Percentiles rank a stretch among this genome's conserved stretches.
These are phyloP conservation scores for Florisuga fusca DNA, from an alignment of 2,797 vertebrate genomes.

Conservation along the genomic window DNA sequence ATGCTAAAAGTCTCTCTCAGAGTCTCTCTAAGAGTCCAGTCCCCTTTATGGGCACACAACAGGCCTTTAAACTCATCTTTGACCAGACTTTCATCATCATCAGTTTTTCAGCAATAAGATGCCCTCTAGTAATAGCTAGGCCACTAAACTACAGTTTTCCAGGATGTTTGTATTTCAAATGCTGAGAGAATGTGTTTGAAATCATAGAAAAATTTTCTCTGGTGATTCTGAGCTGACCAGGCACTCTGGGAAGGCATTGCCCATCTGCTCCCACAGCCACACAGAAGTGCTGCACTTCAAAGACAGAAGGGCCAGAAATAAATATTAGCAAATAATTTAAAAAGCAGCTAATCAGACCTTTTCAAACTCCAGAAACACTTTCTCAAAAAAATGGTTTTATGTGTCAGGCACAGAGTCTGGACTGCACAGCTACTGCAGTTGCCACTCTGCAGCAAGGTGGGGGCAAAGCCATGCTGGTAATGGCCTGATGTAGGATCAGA, in stretches of 20 bases:
- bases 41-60: background rate
- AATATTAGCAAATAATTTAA: background rate
- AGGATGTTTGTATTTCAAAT: background rate
- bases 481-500: fast-evolving
- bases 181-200: background rate
- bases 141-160: background rate
- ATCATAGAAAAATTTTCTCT: background rate
- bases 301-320: background rate
- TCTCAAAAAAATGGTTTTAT: conserved; percentile 47
- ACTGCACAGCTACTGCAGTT: background rate
- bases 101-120: background rate
- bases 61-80: background rate
- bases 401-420: background rate
- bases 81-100: background rate
- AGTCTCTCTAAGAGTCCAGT: background rate
- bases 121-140: background rate
- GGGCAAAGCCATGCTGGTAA: background rate
- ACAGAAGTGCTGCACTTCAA: background rate
- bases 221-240: background rate
- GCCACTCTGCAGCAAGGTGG: background rate
- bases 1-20: background rate
- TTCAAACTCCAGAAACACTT: conserved; percentile 46
- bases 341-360: background rate
- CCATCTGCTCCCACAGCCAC: background rate
- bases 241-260: background rate